phyloP scores from a whole-genome alignment of 2,888 invertebrate genomes.

The Lochmaea capreae region DNA sequence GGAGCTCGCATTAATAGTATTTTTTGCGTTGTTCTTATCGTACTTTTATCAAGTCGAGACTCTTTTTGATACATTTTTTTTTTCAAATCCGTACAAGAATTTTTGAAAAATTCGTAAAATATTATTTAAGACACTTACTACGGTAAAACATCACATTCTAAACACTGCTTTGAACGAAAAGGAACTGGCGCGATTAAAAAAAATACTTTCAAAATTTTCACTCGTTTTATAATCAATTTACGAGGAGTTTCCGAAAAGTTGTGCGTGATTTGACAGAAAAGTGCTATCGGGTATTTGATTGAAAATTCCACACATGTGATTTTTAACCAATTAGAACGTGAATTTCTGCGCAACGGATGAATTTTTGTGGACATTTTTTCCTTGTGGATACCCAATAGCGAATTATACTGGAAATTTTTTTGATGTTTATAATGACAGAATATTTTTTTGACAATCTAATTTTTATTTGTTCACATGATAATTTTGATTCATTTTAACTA shows the following conservation, averaged over 20 bases:
- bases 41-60: background rate
- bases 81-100: conserved; percentile 28
- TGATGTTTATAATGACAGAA: too few species aligned
- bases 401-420: too few species aligned
- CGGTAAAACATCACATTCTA: conserved; percentile 47
- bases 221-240: conserved; percentile 26
- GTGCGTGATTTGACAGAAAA: conserved; percentile 1
- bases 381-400: too few species aligned
- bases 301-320: too few species aligned
- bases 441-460: too few species aligned
- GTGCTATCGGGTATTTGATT: background rate
- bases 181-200: conserved; percentile 36
- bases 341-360: too few species aligned
- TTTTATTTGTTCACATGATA: too few species aligned
- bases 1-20: too few species aligned
- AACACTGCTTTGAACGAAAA: conserved; percentile 46
- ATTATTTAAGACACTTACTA: conserved; percentile 44
- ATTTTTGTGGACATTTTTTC: too few species aligned
- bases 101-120: conserved; percentile 34
- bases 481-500: too few species aligned
- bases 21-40: background rate
- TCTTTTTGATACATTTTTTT: too few species aligned
- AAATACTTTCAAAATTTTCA: conserved; percentile 12
- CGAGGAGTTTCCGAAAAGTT: background rate
- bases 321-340: too few species aligned